Percentiles rank a stretch among this genome's conserved stretches.
Conservation (phyloP, 1,140 invertebrate genomes). For the Drosophila novamexicana region DNA sequence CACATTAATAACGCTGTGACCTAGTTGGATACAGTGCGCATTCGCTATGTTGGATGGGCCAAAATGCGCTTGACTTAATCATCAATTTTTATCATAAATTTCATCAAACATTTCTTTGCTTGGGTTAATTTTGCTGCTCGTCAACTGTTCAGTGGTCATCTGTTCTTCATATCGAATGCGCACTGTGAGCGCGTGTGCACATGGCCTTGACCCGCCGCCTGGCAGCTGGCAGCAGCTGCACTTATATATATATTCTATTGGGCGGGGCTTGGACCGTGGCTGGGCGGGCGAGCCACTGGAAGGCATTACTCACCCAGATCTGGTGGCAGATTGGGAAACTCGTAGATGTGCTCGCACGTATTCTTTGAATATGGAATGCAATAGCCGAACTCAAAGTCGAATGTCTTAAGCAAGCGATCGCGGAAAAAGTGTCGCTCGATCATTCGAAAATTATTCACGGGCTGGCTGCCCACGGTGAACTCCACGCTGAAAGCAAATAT, state of each 20-base stretch:
- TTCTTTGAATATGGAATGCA: constrained; percentile 99
- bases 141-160: no score
- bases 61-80: not conserved
- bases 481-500: constrained; percentile 90
- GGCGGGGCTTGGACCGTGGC: not conserved
- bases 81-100: no score
- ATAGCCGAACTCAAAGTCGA: constrained; percentile 99
- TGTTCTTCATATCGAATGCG: not conserved
- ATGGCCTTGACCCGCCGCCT: constrained; percentile 19
- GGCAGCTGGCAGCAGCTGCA: not conserved
- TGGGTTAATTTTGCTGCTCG: no score
- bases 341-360: constrained; percentile 99
- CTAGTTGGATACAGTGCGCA: not conserved
- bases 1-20: constrained; percentile 4
- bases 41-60: not conserved
- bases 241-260: not conserved
- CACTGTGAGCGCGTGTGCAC: not conserved
- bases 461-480: constrained; percentile 96
- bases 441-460: constrained; percentile 98
- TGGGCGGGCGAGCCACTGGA: no score
- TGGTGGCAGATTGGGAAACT: constrained; percentile 95
- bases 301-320: constrained; percentile 91
- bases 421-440: constrained; percentile 99
- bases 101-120: no score
- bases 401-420: constrained; percentile 97